Conservation (phyloP, 2,888 invertebrate species). For the Schizotus pectinicornis region DNA sequence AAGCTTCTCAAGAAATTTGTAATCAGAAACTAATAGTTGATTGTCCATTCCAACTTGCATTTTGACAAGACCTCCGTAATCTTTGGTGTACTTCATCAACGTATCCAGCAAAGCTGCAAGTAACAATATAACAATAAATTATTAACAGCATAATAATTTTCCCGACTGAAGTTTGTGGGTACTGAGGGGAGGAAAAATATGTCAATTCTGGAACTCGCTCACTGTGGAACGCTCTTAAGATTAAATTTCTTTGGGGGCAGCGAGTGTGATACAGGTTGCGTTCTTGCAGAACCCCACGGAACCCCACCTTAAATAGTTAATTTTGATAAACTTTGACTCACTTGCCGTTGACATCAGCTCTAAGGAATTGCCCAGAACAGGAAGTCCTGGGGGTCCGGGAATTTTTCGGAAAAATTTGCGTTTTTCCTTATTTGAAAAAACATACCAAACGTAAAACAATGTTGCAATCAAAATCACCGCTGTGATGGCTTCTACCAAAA, state of each 20-base stretch:
- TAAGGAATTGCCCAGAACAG: constrained; percentile 26
- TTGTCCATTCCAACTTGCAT: background rate
- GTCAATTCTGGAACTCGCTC: no score
- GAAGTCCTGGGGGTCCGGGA: constrained; percentile 16
- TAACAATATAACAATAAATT: background rate
- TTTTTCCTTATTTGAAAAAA: background rate
- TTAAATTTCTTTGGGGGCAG: no score
- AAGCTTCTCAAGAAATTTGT: constrained; percentile 29
- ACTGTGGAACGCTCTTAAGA: no score
- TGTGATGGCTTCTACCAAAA: no score
- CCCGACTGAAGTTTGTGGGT: no score
- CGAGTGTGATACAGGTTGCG: no score
- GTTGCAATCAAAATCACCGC: no score
- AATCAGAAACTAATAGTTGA: constrained; percentile 18
- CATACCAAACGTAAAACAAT: no score
- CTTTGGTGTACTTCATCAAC: background rate
- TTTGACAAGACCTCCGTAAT: background rate
- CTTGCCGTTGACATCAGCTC: constrained; percentile 25
- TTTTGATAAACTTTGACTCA: constrained; percentile 9
- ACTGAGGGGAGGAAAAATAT: no score
- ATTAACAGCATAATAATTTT: no score
- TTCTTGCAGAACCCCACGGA: no score
- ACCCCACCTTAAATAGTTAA: background rate
- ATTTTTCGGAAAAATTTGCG: constrained; percentile 1
- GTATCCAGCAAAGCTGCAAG: constrained; percentile 2